Evolutionary conservation across 2,888 invertebrate genomes (phyloP), one percentile per base, ranked within the genome.

Genomic region (Cataglyphis rosenhaueri): DNA sequence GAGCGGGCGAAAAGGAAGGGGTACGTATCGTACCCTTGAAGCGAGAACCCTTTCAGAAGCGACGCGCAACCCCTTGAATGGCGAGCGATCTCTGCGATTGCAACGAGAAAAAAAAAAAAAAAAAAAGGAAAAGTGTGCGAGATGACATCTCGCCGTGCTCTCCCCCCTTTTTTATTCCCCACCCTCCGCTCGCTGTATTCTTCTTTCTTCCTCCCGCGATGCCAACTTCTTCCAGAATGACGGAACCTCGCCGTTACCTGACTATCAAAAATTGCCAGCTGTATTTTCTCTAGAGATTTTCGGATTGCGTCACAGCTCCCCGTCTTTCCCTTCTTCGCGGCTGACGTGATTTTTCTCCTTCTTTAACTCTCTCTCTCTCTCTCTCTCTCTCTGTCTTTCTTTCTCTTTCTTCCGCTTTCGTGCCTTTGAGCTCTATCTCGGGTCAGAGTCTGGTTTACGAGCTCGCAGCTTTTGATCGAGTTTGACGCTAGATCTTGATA

Each of bases 401-500:
- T 44, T 70, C 32, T 70, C 44, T 59, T 18, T 55, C 71, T 70
- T 57, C 38, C 70, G 25, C 65, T 79, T 59, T 57, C 73, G 59
- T n/a, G 38, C 73, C 84, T 84, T 78, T 84, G 59, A 25, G 1
- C 59, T 21, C 82, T 85, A 73, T 81, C 82, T 76, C 76, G 41
- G 68, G 70, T 70, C 78, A 64, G 82, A 73, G 85, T 81, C 87
- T 78, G 85, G 86, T 89, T 88, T 85, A 83, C 82, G 85, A 86
- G 82, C 83, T 84, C 86, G 87, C 85, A 84, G 89, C 89, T 90
- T 91, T 90, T 90, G 91, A 92, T 93, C 92, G 88, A 92, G 92
- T 93, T 93, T 93, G 94, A 93, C 93, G 92, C 91, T 92, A 92
- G 93, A 93, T 94, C 92, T 89, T 90, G 94, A 94, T 93, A 93